Evolutionary conservation across 2,888 invertebrate species (phyloP), one percentile per base, ranked within the genome.

Genomic region (Synergus umbraculus): DNA sequence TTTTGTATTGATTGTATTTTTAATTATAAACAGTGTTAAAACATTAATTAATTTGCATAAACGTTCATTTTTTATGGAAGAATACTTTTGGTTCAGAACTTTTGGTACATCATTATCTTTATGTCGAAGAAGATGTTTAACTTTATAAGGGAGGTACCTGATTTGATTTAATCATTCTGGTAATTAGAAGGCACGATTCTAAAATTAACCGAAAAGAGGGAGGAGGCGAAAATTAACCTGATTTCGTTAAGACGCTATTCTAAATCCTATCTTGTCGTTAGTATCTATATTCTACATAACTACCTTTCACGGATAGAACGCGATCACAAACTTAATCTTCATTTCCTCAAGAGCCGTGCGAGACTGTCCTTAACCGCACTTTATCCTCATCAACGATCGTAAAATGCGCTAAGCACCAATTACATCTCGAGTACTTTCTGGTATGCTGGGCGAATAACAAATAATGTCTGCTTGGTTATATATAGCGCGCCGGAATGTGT

Each of bases 301-400:
- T 69, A 69, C 46, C 15, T 8, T 69, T 49, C 29, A 49, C 49
- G 49, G 49, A 69, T 69, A 29, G 22, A 69, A 43, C 63, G 80
- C 80, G 80, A 83, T 82, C 76, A 73, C 73, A 77, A 83, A 80
- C 78, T 54, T 82, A 84, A 82, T 81, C 79, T 84, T 79, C 79
- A 82, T 84, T 82, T 80, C 81, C 82, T 76, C 80, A 65, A 81
- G 79, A 73, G 37, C 54, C 73, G 73, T 15, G 73, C 73, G 73
- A 83, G 79, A 77, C 81, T 81, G 81, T 82, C 80, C 78, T 37
- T 80, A 78, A 82, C 81, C 82, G 78, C 79, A 82, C 80, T 84
- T 83, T 83, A 84, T 82, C 81, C 83, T 84, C 83, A 84, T 84
- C 84, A 82, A 81, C 82, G 81, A 83, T 83, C 83, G 83, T 83